Evolutionary conservation across 2,888 invertebrate species (phyloP), one percentile per base, ranked within the genome.

Genomic region (Andrena praecox): DNA sequence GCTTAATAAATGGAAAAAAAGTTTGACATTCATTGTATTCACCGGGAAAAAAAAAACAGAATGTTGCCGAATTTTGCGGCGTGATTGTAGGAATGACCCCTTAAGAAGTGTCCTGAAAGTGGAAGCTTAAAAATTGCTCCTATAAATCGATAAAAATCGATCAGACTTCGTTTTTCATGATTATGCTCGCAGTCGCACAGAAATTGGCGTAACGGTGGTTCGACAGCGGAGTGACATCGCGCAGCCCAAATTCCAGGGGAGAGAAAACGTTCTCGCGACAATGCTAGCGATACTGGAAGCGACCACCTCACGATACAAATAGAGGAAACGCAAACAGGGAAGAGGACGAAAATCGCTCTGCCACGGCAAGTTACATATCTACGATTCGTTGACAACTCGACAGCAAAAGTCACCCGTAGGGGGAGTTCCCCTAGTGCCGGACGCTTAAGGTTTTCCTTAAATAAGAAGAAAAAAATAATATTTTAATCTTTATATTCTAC

Each of bases 301-400:
- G 33, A 48, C 56, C 20, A 0, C 35, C 63, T 64, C 56, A 50
- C 52, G 60, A 54, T 63, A 50, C 59, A 72, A 77, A 83, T 63
- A 50, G 66, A 56, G 72, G 70, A 56, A 82, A 70, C n/a, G 60
- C 54, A 60, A 67, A 63, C 33, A 27, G 69, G n/a, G 62, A 35
- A 69, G 72, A 20, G 52, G 60, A 66, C 52, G 59, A 48, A 52
- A 81, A 72, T 66, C 60, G 16, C 60, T 42, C 64, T 66, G 68
- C 29, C 67, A 54, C 20, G 56, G 69, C 24, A 77, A 66, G 77
- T 59, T 62, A 60, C 54, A 24, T 56, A 56, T 56, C 54, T 24
- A 52, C 62, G 68, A 59, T 31, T 54, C 50, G 69, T 59, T 50
- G 83, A 74, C 74, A 59, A 71, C 31, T 56, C 52, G 54, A 42